Conservation (phyloP, 2,113 vertebrate species). For the Menidia beryllina region DNA sequence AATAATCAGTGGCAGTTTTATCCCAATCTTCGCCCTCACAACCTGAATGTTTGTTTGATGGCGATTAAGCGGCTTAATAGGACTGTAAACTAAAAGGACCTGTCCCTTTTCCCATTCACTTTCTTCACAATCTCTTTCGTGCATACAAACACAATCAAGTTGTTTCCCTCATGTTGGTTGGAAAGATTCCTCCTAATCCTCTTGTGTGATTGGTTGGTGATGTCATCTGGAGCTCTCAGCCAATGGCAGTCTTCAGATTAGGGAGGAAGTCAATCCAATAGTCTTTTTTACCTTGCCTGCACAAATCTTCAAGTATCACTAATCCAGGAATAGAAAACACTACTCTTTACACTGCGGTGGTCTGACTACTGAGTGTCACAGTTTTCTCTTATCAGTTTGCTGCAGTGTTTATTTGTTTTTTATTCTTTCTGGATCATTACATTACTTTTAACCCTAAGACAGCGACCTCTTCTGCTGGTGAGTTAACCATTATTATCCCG, state of each 20-base stretch:
- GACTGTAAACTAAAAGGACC: neutral
- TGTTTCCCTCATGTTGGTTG: conserved; percentile 1
- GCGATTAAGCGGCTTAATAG: neutral
- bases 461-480: conserved; percentile 53
- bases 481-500: conserved; percentile 38
- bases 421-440: conserved; percentile 37
- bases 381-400: conserved; percentile 2
- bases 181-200: conserved; percentile 62
- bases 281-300: conserved; percentile 53
- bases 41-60: neutral
- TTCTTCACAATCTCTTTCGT: conserved; percentile 16
- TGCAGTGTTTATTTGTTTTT: neutral
- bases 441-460: conserved; percentile 22
- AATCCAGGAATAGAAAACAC: conserved; percentile 54
- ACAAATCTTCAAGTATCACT: conserved; percentile 64
- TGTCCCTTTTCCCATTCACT: conserved; percentile 1
- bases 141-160: conserved; percentile 18
- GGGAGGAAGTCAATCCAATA: conserved; percentile 76
- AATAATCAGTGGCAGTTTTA: conserved; percentile 20
- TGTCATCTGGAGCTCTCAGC: conserved; percentile 49
- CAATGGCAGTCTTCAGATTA: conserved; percentile 74
- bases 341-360: neutral
- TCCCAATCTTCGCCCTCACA: conserved; percentile 49
- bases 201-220: conserved; percentile 55
- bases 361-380: conserved; percentile 11